These are phyloP conservation scores for Dipodomys ordii DNA, from an alignment of 2,113 vertebrate genomes.

Conservation along the genomic window DNA sequence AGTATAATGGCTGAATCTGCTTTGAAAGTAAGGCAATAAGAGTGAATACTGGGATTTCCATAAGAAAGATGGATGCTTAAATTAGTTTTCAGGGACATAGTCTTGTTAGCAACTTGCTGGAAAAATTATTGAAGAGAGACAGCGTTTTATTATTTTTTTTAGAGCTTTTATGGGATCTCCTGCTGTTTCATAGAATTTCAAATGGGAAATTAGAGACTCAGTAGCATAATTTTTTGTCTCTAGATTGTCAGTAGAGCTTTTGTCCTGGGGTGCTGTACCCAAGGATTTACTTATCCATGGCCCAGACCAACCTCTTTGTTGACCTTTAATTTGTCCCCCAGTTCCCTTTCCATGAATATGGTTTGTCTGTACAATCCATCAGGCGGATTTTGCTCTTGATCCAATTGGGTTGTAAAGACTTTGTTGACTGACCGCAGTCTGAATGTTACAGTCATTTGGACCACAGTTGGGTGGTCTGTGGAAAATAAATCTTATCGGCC, in stretches of 20 bases:
- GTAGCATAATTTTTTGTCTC: background rate
- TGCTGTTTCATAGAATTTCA: slow-evolving; percentile 73
- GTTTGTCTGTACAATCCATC: slow-evolving; percentile 63
- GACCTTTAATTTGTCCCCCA: slow-evolving; percentile 19
- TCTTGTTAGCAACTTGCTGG: slow-evolving; percentile 77
- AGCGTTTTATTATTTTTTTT: slow-evolving; percentile 60
- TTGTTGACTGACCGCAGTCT: slow-evolving; percentile 19
- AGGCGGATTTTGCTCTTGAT: slow-evolving; percentile 22
- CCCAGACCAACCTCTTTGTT: background rate
- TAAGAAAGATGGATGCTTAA: slow-evolving; percentile 58
- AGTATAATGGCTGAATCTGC: background rate
- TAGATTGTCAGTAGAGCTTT: slow-evolving; percentile 24
- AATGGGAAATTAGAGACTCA: slow-evolving; percentile 51
- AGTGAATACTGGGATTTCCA: slow-evolving; percentile 72
- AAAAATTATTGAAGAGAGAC: slow-evolving; percentile 71
- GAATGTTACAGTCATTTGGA: slow-evolving; percentile 66
- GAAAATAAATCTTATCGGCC: slow-evolving; percentile 55
- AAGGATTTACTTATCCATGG: background rate
- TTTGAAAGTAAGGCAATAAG: slow-evolving; percentile 63
- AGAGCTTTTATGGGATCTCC: slow-evolving; percentile 66
- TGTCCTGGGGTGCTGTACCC: background rate
- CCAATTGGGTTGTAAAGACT: slow-evolving; percentile 39
- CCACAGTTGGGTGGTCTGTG: slow-evolving; percentile 67
- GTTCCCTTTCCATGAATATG: background rate
- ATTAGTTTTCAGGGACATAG: slow-evolving; percentile 45